A percentile compares a stretch with the other conserved stretches of the same genome.
Evolutionary conservation across 2,888 invertebrate species (phyloP).

Genomic region (Keiferia lycopersicella): DNA sequence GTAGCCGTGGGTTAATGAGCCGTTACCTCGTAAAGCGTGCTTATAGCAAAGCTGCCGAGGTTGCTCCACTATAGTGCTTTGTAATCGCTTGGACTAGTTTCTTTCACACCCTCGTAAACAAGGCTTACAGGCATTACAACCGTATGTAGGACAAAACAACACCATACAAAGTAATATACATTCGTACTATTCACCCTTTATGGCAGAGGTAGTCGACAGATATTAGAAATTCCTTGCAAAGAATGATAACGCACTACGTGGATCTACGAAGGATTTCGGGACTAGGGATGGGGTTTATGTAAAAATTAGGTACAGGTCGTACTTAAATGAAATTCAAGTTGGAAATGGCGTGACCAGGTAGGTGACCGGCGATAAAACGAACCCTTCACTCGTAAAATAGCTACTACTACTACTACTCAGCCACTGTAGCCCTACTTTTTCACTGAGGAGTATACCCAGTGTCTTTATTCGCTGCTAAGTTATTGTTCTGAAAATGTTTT

Average conservation of each 20-base stretch:
- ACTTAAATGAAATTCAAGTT: background rate
- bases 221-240: conserved; percentile 20
- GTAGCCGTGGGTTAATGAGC: conserved; percentile 18
- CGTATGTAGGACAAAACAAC: conserved; percentile 15
- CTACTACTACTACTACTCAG: conserved; percentile 1
- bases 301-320: background rate
- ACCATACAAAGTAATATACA: conserved; percentile 14
- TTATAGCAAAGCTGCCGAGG: conserved; percentile 17
- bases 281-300: background rate
- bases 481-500: background rate
- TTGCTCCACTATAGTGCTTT: conserved; percentile 16
- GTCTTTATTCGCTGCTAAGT: background rate
- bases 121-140: conserved; percentile 18
- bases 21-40: conserved; percentile 23
- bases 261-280: conserved; percentile 5
- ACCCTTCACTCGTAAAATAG: conserved; percentile 8
- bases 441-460: background rate
- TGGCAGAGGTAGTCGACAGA: conserved; percentile 7
- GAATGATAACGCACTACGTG: conserved; percentile 12
- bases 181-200: background rate
- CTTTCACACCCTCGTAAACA: conserved; percentile 21
- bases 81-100: conserved; percentile 23
- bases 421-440: background rate
- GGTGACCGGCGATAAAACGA: conserved; percentile 3
- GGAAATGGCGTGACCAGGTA: conserved; percentile 7